Conservation (phyloP, 1,140 invertebrate species). For the Catajapyx aquilonaris region DNA sequence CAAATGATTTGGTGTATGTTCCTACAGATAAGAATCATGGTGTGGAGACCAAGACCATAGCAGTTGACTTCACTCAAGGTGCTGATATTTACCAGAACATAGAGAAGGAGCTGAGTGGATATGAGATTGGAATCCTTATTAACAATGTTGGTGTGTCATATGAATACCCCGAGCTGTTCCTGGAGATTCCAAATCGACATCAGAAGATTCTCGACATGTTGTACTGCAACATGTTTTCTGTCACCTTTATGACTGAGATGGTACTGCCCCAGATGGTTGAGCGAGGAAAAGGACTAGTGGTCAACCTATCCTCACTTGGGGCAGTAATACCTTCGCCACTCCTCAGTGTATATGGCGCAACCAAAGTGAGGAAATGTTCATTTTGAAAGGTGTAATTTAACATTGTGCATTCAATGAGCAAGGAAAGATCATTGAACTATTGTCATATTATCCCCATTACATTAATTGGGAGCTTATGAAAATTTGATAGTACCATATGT, state of each 20-base stretch:
- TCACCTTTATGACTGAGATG: constrained; percentile 62
- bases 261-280: constrained; percentile 76
- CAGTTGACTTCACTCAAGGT: constrained; percentile 59
- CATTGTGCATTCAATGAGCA: neutral
- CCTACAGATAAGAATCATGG: no score
- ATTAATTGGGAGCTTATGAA: no score
- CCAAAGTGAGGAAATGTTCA: constrained; percentile 37
- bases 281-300: constrained; percentile 59
- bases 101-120: constrained; percentile 39
- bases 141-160: constrained; percentile 94
- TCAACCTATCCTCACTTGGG: constrained; percentile 78
- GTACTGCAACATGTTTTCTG: constrained; percentile 45
- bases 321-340: constrained; percentile 60
- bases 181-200: constrained; percentile 35
- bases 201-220: constrained; percentile 30
- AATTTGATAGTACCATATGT: no score
- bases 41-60: constrained; percentile 60
- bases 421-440: neutral
- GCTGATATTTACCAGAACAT: constrained; percentile 51
- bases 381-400: no score
- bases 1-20: no score
- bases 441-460: neutral
- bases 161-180: constrained; percentile 63
- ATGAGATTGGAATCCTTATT: constrained; percentile 78
- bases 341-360: constrained; percentile 66